Evolutionary conservation across 2,113 vertebrate genomes (phyloP).

Genomic region (Oreotragus oreotragus): DNA sequence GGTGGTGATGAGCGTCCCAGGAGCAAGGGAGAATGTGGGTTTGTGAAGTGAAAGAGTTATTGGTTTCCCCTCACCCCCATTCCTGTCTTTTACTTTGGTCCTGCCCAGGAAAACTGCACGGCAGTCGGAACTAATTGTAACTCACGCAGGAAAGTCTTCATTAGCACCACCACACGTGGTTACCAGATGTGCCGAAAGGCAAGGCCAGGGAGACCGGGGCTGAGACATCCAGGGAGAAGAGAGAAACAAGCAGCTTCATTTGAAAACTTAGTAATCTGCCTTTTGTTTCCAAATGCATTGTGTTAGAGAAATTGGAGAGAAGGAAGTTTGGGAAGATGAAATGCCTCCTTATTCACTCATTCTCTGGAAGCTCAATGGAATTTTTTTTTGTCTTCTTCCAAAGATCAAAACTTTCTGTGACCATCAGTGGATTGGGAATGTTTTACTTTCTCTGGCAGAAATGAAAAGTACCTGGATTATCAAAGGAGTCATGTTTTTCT

Average conservation of each 20-base stretch:
- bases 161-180: conserved; percentile 96
- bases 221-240: conserved; percentile 15
- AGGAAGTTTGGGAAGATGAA: conserved; percentile 70
- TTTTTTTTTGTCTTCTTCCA: conserved; percentile 85
- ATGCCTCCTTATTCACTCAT: conserved; percentile 83
- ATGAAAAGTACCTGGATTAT: conserved; percentile 34
- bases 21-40: conserved; percentile 63
- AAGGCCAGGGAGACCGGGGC: conserved; percentile 76
- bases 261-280: conserved; percentile 90
- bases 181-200: conserved; percentile 94
- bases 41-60: conserved; percentile 66
- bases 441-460: conserved; percentile 55
- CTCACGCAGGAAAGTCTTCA: conserved; percentile 95
- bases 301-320: conserved; percentile 66
- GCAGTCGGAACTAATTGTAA: conserved; percentile 93
- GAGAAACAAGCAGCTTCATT: conserved; percentile 77
- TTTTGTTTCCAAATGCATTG: conserved; percentile 93
- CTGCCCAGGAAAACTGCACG: conserved; percentile 78
- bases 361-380: conserved; percentile 85
- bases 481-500: not conserved
- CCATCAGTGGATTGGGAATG: not conserved
- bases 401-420: conserved; percentile 29
- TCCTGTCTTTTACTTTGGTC: conserved; percentile 35
- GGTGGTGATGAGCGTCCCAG: conserved; percentile 67
- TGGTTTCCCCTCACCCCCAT: conserved; percentile 48